A percentile compares a stretch with the other conserved stretches of the same genome.
Evolutionary conservation across 1,140 invertebrate species (phyloP).

Genomic region (Melanaphis sacchari): DNA sequence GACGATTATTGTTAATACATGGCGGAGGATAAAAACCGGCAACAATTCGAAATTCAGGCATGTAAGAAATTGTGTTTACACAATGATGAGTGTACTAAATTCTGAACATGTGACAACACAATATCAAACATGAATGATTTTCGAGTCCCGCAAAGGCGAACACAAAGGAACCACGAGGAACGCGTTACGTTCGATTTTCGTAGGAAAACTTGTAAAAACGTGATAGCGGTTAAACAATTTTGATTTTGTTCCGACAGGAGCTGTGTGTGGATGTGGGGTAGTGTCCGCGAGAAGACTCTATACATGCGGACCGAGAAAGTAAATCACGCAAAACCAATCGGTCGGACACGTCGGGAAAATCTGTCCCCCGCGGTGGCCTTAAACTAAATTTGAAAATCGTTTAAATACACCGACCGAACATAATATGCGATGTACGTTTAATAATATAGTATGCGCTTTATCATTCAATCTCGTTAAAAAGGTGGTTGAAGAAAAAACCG

Average conservation of each 20-base stretch:
- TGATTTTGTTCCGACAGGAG: no score
- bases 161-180: no score
- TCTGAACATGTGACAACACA: no score
- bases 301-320: background rate
- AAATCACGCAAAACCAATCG: background rate
- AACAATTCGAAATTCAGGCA: background rate
- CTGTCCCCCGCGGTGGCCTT: no score
- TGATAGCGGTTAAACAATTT: background rate
- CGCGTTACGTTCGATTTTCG: background rate
- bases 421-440: background rate
- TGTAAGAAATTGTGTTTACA: background rate
- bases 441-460: background rate
- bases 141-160: no score
- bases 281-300: background rate
- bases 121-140: no score
- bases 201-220: background rate
- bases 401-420: background rate
- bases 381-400: background rate
- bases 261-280: no score
- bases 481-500: background rate
- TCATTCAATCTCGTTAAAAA: background rate
- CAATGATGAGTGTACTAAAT: no score
- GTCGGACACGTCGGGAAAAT: background rate
- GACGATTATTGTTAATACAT: background rate
- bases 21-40: background rate